Evolutionary conservation across 2,888 invertebrate genomes (phyloP).

Genomic region (Xanthia icteritia): DNA sequence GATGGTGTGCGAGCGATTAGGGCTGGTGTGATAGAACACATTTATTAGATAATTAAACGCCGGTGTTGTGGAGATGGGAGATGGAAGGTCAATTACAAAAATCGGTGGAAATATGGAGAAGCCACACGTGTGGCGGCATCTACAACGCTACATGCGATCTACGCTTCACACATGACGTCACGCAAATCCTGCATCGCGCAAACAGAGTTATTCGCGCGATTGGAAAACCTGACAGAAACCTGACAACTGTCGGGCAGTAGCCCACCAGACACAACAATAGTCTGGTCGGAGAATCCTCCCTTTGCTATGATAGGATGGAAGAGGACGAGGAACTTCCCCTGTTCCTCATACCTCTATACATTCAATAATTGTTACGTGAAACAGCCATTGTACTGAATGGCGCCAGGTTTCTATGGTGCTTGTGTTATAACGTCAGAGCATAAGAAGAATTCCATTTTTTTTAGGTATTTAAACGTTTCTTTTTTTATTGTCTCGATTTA

Average conservation of each 20-base stretch:
- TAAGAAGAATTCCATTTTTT: no score
- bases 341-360: neutral
- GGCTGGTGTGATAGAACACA: slow-evolving; percentile 73
- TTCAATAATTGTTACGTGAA: neutral
- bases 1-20: slow-evolving; percentile 93
- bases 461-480: no score
- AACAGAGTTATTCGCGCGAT: neutral
- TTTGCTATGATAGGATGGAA: neutral
- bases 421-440: neutral
- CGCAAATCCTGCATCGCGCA: neutral
- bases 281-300: neutral
- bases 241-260: no score
- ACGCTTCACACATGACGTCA: neutral
- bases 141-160: neutral
- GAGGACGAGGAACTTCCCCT: neutral
- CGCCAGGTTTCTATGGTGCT: neutral
- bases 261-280: neutral
- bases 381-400: neutral
- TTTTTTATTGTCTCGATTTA: no score
- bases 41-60: neutral
- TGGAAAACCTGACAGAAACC: no score
- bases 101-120: neutral
- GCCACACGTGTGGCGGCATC: neutral
- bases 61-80: neutral
- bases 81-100: neutral